phyloP scores from a whole-genome alignment of 2,113 vertebrate genomes.

The Ailurus styani region DNA sequence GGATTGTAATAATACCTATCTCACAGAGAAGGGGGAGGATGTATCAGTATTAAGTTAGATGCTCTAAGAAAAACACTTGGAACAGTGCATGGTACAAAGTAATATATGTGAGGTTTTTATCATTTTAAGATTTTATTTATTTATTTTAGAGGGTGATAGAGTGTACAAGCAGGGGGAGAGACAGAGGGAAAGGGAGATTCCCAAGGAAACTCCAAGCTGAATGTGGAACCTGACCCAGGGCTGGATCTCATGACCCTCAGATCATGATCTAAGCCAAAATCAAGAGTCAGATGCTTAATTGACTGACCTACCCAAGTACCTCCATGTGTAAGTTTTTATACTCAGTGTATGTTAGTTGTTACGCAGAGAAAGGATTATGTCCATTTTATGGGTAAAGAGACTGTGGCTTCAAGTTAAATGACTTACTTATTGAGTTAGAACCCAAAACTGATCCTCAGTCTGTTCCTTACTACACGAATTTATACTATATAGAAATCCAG shows the following conservation, averaged over 20 bases:
- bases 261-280: background rate
- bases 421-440: background rate
- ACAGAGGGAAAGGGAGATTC: background rate
- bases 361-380: background rate
- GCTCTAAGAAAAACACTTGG: background rate
- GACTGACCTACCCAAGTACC: background rate
- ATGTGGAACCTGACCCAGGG: background rate
- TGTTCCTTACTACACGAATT: background rate
- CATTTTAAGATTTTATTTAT: background rate
- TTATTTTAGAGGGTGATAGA: background rate
- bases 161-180: background rate
- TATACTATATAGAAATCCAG: constrained; percentile 6
- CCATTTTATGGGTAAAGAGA: background rate
- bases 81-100: background rate
- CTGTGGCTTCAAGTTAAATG: background rate
- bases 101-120: background rate
- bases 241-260: background rate
- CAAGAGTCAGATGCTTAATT: background rate
- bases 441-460: background rate
- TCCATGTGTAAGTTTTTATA: background rate
- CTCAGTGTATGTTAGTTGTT: background rate
- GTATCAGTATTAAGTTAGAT: background rate
- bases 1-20: background rate
- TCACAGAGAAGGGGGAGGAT: background rate
- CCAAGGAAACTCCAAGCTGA: background rate